These are phyloP conservation scores for Forbesichthys agassizii DNA, from an alignment of 2,113 vertebrate genomes.

Conservation along the genomic window DNA sequence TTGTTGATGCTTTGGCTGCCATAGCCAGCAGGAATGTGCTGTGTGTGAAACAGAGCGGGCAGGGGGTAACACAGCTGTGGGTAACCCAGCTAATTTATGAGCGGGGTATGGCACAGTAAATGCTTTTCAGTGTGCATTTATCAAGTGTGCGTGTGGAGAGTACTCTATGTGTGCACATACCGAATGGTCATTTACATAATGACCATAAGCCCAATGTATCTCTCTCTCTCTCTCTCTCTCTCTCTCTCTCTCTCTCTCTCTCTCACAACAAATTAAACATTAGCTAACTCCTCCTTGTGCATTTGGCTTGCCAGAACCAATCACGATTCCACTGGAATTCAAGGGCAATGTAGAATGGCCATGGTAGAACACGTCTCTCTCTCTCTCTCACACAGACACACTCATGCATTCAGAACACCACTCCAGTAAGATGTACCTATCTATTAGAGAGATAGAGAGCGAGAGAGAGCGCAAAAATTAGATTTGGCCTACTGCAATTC, in stretches of 20 bases:
- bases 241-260: conserved; percentile 21
- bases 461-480: conserved; percentile 4
- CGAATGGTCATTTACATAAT: conserved; percentile 3
- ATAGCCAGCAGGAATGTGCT: too few relatives aligned
- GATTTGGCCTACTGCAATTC: background rate
- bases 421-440: too few relatives aligned
- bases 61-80: too few relatives aligned
- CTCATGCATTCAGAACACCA: too few relatives aligned
- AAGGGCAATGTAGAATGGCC: background rate
- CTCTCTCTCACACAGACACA: background rate
- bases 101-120: too few relatives aligned
- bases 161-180: background rate
- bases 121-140: background rate
- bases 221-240: conserved; percentile 13
- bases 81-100: too few relatives aligned
- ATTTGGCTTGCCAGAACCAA: conserved; percentile 28
- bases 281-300: conserved; percentile 21
- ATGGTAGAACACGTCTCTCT: background rate
- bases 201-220: conserved; percentile 14
- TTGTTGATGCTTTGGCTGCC: too few relatives aligned
- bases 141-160: background rate
- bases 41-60: too few relatives aligned
- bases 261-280: conserved; percentile 10
- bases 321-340: conserved; percentile 15
- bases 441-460: background rate